These are phyloP conservation scores for Aphaenogaster ashmeadi DNA, from an alignment of 1,140 invertebrate species.

Conservation along the genomic window DNA sequence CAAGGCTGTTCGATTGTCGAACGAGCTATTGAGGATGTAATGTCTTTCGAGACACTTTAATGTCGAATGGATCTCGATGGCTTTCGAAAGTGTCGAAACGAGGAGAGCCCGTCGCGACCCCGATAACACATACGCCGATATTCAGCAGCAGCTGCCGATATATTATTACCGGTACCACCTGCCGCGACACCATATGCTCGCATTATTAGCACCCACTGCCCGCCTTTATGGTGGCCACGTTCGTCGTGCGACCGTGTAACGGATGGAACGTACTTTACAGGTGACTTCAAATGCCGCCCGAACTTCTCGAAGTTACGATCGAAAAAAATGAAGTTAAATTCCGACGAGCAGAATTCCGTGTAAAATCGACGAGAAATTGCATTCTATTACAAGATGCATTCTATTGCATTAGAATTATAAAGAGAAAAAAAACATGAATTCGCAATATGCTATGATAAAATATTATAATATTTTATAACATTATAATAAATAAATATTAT, in stretches of 20 bases:
- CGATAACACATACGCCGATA: constrained; percentile 58
- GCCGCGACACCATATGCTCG: constrained; percentile 69
- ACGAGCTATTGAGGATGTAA: background rate
- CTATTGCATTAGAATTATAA: background rate
- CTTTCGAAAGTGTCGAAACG: constrained; percentile 26
- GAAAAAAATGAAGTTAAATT: background rate
- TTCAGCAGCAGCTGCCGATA: constrained; percentile 64
- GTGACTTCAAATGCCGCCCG: background rate
- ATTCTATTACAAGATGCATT: background rate
- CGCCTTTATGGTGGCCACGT: constrained; percentile 36
- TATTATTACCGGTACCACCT: constrained; percentile 69
- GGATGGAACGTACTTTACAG: constrained; percentile 44
- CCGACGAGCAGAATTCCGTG: background rate
- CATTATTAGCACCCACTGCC: constrained; percentile 68
- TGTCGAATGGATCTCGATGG: constrained; percentile 1
- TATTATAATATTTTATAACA: no score
- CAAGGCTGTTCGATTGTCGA: background rate
- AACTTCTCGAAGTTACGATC: background rate
- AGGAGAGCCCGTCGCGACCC: constrained; percentile 48
- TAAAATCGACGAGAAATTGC: background rate
- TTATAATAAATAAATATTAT: no score
- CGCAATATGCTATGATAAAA: background rate
- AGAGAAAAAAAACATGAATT: background rate
- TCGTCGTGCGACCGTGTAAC: constrained; percentile 17
- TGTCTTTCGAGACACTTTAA: background rate